Evolutionary conservation across 2,888 invertebrate species (phyloP).

Genomic region (Trachelus tabidus): DNA sequence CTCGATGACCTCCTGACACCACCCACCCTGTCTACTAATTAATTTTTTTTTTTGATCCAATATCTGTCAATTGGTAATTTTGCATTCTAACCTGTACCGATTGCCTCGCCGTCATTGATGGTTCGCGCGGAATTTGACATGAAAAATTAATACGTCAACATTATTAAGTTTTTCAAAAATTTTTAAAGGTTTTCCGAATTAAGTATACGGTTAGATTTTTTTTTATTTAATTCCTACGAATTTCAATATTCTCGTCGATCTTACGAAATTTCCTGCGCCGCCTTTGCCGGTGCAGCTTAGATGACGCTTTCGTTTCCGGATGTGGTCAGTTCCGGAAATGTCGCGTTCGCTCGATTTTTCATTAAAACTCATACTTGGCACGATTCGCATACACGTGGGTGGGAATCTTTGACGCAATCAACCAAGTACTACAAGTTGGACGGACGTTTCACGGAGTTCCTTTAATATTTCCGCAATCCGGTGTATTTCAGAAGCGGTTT

Average conservation of each 20-base stretch:
- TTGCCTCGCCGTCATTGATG: conserved; percentile 24
- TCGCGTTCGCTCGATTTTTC: neutral
- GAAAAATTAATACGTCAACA: neutral
- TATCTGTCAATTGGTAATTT: neutral
- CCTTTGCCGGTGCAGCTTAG: neutral
- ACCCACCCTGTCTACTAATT: neutral
- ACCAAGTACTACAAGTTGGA: neutral
- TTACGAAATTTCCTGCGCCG: neutral
- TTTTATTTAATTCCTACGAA: neutral
- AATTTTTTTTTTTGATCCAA: neutral
- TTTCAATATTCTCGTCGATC: neutral
- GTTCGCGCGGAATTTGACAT: conserved; percentile 14
- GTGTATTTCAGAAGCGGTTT: conserved; percentile 24
- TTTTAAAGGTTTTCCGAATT: neutral
- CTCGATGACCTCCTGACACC: neutral
- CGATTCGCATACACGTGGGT: neutral
- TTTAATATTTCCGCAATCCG: conserved; percentile 30
- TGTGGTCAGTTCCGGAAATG: neutral
- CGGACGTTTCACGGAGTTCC: conserved; percentile 21
- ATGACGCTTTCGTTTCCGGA: neutral
- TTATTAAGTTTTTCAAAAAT: neutral
- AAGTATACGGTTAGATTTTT: neutral
- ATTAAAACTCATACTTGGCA: neutral
- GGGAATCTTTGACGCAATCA: conserved; percentile 19
- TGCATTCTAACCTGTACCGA: conserved; percentile 46